Evolutionary conservation across 2,797 vertebrate genomes (phyloP), one percentile per base, ranked within the genome.

Genomic region (Phrynocephalus forsythii): DNA sequence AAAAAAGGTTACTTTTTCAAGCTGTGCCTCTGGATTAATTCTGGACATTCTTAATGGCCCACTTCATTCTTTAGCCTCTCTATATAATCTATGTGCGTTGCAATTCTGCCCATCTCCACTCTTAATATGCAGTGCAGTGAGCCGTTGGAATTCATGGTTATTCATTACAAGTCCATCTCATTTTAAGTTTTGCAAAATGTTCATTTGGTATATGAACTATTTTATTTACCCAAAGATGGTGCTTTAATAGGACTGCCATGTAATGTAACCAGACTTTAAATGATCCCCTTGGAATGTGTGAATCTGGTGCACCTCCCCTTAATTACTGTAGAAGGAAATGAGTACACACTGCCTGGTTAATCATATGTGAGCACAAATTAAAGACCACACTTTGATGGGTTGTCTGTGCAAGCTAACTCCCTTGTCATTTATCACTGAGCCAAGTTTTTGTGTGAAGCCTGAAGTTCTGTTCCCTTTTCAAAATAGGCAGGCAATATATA

Each of bases 241-340:
- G 90, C 89, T 89, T 94, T 95, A 94, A 91, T 89, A 91, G 90
- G 71, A 95, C 84, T 80, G 71, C 86, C 67, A 71, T 94, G 67
- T 87, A 94, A 92, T 83, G 84, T 82, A 95, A 90, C 86, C 77
- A 93, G 86, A 93, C 83, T 93, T 92, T 90, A 92, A 94, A 86
- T 91, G 86, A 88, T 95, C 84, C 89, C 81, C 7, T 91, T 83
- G 85, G 94, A 94, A 92, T 69, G 83, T 89, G 76, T 24, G 67
- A 93, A 90, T 92, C 86, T 94, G 63, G 76, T 94, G 85, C 86
- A 72, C 82, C 85, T 91, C 77, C 67, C 85, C 83, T 94, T 94
- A 96, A 93, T 95, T 95, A 94, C 44, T 86, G 83, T 83, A 88
- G 30, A 88, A 96, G 88, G 71, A 94, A 94, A 91, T 72, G 91